These are phyloP conservation scores for Semaprochilodus insignis DNA, from an alignment of 2,797 vertebrate genomes.

Conservation along the genomic window DNA sequence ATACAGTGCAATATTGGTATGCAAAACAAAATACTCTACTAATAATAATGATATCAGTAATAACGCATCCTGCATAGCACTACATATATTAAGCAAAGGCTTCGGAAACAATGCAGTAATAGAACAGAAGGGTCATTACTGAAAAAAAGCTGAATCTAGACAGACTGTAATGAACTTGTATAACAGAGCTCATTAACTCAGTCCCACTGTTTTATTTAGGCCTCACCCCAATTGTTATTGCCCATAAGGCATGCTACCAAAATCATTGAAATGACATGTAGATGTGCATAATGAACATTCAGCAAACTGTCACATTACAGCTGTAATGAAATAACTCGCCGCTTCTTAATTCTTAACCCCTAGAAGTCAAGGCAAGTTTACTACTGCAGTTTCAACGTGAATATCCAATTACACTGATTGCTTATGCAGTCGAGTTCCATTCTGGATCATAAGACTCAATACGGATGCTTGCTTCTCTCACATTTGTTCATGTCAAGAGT, in stretches of 20 bases:
- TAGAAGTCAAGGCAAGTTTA: too few relatives aligned
- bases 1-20: not conserved
- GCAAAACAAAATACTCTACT: not conserved
- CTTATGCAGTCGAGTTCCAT: too few relatives aligned
- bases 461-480: too few relatives aligned
- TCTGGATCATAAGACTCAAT: too few relatives aligned
- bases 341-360: too few relatives aligned
- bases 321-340: too few relatives aligned
- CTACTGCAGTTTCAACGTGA: too few relatives aligned
- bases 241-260: not conserved
- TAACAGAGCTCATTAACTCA: not conserved
- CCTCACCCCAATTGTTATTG: not conserved
- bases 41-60: not conserved
- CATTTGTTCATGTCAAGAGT: too few relatives aligned
- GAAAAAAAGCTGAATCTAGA: not conserved
- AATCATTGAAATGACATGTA: not conserved
- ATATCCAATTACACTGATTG: too few relatives aligned
- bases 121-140: not conserved
- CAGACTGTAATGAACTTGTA: not conserved
- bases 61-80: too few relatives aligned
- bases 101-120: not conserved
- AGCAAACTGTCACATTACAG: constrained; percentile 15
- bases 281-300: not conserved
- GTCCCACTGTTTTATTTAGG: constrained; percentile 7
- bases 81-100: not conserved